Conservation (phyloP, 2,797 vertebrate genomes). For the Siniperca undulata region DNA sequence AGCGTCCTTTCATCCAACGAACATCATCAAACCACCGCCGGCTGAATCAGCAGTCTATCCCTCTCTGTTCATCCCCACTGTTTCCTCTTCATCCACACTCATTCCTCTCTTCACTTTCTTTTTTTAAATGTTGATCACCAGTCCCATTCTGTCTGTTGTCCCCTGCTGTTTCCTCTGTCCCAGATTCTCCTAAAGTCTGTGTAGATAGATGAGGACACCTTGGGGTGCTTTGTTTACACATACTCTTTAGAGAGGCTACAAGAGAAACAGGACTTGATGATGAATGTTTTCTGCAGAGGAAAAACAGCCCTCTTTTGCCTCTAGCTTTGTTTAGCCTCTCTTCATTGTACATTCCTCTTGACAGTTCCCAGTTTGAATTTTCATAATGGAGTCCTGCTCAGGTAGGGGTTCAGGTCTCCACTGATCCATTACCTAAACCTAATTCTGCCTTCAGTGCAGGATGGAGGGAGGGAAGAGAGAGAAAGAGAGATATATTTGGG, state of each 20-base stretch:
- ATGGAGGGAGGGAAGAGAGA: neutral
- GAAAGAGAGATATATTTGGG: slow-evolving; percentile 11
- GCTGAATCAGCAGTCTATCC: slow-evolving; percentile 48
- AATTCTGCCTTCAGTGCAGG: slow-evolving; percentile 25
- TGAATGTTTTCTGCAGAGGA: slow-evolving; percentile 29
- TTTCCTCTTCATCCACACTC: slow-evolving; percentile 4
- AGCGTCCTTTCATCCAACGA: slow-evolving; percentile 45
- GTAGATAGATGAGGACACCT: slow-evolving; percentile 33
- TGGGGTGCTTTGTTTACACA: slow-evolving; percentile 9
- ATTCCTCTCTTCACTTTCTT: neutral
- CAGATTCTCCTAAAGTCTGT: slow-evolving; percentile 4
- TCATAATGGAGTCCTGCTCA: slow-evolving; percentile 27
- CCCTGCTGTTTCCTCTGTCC: slow-evolving; percentile 30
- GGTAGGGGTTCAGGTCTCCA: slow-evolving; percentile 23
- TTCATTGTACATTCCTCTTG: neutral
- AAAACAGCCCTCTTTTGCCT: slow-evolving; percentile 20
- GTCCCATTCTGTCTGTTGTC: slow-evolving; percentile 20
- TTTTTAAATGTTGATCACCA: slow-evolving; percentile 13
- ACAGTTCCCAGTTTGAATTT: slow-evolving; percentile 36
- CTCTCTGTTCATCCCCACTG: slow-evolving; percentile 1
- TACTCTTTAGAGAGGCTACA: slow-evolving; percentile 28
- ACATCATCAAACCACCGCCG: slow-evolving; percentile 20
- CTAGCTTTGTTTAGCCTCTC: slow-evolving; percentile 25
- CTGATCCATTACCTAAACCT: slow-evolving; percentile 46
- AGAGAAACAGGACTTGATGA: slow-evolving; percentile 33